Evolutionary conservation across 1,140 invertebrate genomes (phyloP), one percentile per base, ranked within the genome.

Genomic region (Magallana ariakensis): DNA sequence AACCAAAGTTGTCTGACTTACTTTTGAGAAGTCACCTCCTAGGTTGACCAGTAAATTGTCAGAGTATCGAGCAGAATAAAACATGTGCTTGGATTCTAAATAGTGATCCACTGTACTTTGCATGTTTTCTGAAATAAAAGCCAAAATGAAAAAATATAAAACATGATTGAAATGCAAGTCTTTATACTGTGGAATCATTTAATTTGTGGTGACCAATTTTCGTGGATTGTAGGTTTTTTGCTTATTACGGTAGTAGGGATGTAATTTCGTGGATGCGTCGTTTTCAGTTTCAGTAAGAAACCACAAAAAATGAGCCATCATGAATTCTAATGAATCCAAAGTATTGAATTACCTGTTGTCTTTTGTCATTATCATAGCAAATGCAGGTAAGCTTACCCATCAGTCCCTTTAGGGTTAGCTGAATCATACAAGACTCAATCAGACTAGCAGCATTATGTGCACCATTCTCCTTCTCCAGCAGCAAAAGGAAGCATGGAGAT

Each of bases 401-500:
- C 33, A 91, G 60, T 10, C 90, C 91, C 53, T 92, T 88, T 10
- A 91, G 75, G 15, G 90, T 92, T 75, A 94, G 87, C 88, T 94
- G 93, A 1, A 93, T 90, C 91, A 93, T 94, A 87, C 93, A 91
- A 22, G 92, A 91, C 80, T 94, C 93, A 55, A 93, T 90, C 11
- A 94, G 89, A 88, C 92, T 93, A 22, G 92, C 89, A 15, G 92
- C 90, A 85, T 90, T 90, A 84, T 94, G 93, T 16, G 90, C 84
- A n/a, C 92, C 92, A 89, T 94, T 94, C 87, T 94, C 94, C 84
- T 93, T 93, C 55, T 91, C 81, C 54, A 94, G 87, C 75, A 92
- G 86, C 46, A 94, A 66, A 10, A 94, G 81, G 1, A 91, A 92
- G 53, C 89, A 91, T 15, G 94, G 93, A 60, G 87, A 85, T 19